A percentile compares a stretch with the other conserved stretches of the same genome.
Conservation (phyloP, 1,140 invertebrate genomes). For the Papilio polytes region DNA sequence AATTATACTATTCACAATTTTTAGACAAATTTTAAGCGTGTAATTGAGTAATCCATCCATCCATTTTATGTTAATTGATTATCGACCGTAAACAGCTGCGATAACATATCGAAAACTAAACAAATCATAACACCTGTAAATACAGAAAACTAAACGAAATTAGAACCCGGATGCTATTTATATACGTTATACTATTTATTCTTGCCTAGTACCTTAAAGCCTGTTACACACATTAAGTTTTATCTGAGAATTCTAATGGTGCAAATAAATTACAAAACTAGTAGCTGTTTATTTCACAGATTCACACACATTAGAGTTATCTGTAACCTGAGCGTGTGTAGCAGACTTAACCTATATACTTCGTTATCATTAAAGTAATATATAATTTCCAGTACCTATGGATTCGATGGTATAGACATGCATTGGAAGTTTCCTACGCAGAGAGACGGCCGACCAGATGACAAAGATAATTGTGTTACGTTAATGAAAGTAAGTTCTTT, state of each 20-base stretch:
- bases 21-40: background rate
- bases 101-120: background rate
- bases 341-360: background rate
- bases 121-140: background rate
- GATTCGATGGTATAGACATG: conserved; percentile 41
- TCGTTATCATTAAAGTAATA: background rate
- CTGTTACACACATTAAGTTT: too few relatives aligned
- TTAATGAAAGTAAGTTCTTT: conserved; percentile 37
- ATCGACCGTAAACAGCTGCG: background rate
- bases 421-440: conserved; percentile 38
- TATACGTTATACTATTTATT: too few relatives aligned
- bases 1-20: background rate
- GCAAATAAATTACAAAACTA: too few relatives aligned
- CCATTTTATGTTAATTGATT: conserved; percentile 6
- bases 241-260: too few relatives aligned
- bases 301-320: too few relatives aligned
- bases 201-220: too few relatives aligned
- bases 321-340: too few relatives aligned
- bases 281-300: too few relatives aligned
- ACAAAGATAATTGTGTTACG: conserved; percentile 38
- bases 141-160: background rate
- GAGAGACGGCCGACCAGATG: conserved; percentile 19
- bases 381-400: conserved; percentile 36
- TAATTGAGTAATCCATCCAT: background rate
- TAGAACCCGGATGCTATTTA: background rate